Evolutionary conservation across 2,888 invertebrate species (phyloP).

Genomic region (Lasioglossum lativentre): DNA sequence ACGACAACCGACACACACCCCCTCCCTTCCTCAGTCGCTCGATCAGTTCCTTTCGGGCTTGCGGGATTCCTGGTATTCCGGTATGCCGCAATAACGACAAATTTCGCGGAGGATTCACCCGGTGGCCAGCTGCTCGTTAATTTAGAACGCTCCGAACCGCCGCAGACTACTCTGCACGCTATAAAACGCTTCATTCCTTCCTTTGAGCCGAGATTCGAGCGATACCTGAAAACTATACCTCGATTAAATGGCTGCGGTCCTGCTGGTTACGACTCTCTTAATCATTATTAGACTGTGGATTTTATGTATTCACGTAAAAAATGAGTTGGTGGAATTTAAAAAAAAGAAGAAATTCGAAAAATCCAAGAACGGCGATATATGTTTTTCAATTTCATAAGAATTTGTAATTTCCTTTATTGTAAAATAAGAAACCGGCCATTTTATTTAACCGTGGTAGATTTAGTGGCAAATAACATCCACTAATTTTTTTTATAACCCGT

Average conservation of each 20-base stretch:
- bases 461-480: too few species aligned
- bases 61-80: constrained; percentile 1
- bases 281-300: background rate
- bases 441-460: too few species aligned
- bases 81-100: constrained; percentile 78
- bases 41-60: background rate
- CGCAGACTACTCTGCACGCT: background rate
- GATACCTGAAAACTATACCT: background rate
- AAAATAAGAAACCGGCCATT: too few species aligned
- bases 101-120: constrained; percentile 61
- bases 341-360: too few species aligned
- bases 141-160: background rate
- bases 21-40: background rate
- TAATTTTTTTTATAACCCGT: too few species aligned
- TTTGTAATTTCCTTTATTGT: too few species aligned
- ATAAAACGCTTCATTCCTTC: background rate
- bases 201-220: background rate
- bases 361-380: too few species aligned
- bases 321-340: background rate
- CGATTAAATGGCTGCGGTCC: background rate
- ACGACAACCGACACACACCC: background rate
- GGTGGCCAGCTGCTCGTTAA: constrained; percentile 1
- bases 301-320: background rate
- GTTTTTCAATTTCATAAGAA: too few species aligned
- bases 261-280: background rate